Percentiles rank a stretch among this genome's conserved stretches.
phyloP scores from a whole-genome alignment of 1,140 invertebrate species.

The Kradibia gibbosae region DNA sequence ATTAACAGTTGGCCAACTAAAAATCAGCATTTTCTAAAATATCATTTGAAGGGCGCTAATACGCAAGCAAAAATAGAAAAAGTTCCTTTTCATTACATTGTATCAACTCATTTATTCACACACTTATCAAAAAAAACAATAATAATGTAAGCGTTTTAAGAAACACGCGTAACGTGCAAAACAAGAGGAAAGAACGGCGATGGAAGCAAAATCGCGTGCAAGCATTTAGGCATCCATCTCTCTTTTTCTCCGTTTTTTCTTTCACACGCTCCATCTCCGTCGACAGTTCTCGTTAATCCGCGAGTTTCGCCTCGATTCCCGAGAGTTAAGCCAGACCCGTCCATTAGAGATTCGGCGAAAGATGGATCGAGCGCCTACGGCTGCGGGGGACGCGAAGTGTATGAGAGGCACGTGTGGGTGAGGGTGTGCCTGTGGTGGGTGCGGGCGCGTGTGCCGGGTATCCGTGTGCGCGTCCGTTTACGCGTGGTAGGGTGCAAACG shows the following conservation, averaged over 20 bases:
- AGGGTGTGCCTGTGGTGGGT: not conserved
- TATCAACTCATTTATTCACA: not conserved
- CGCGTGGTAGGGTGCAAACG: too few species aligned
- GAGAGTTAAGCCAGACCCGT: constrained; percentile 26
- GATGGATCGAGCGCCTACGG: constrained; percentile 35
- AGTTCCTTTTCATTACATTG: not conserved
- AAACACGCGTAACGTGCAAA: not conserved
- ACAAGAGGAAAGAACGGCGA: not conserved
- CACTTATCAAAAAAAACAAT: not conserved
- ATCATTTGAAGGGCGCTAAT: too few species aligned
- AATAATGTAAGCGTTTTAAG: not conserved
- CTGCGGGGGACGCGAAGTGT: not conserved
- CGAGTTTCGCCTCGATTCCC: constrained; percentile 19
- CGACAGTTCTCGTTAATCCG: constrained; percentile 41
- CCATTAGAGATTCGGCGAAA: constrained; percentile 48
- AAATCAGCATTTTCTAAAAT: too few species aligned
- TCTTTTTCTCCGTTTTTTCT: not conserved
- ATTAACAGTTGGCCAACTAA: too few species aligned
- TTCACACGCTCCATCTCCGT: constrained; percentile 9
- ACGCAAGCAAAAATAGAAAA: too few species aligned
- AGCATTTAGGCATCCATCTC: not conserved
- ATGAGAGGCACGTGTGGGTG: not conserved
- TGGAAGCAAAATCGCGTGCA: constrained; percentile 2
- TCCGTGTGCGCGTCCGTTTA: too few species aligned
- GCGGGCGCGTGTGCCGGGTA: too few species aligned